Base-by-base conservation (phyloP, 1,140 invertebrate genomes). In the Trissolcus basalis region DNA sequence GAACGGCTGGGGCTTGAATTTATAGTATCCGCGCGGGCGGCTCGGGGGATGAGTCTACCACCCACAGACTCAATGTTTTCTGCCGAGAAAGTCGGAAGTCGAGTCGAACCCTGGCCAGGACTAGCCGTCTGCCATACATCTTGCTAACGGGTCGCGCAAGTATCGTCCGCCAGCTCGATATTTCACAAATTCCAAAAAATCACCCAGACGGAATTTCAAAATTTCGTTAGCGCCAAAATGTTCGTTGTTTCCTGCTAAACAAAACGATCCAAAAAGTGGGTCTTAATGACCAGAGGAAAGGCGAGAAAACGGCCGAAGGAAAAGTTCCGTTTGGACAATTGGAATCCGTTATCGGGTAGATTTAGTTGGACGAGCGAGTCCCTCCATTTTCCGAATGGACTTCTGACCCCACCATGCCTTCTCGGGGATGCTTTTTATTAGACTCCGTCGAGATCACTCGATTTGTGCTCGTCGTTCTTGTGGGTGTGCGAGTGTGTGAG, bases 351-450 rank as follows among this genome's bases (percentile, higher is more conserved):
- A 87, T 87, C 80, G 84, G 81, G 82, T 86, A 85, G 87, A 87
- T 88, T 87, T 87, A 87, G 83, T 87, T 86, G 86, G 85, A 84
- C 85, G 84, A 84, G 73, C 70, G 47, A 78, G 83, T 86, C 85
- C 86, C 84, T 87, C 85, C 85, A 87, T 88, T 88, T 88, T 87
- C 85, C 86, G 85, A 88, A 88, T 87, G 86, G 86, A 88, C 86
- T 88, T 88, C 83, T 88, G 86, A 88, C 86, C 86, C 85, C 75
- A 77, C 79, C 69, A 76, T 78, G 78, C 75, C 70, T 78, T 67
- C 80, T 78, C 80, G 77, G 79, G 81, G 84, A 85, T 87, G 85
- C 86, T 88, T 88, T 87, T 87, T 88, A 88, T 88, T 88, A 88
- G 86, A 83, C 83, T 86, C 82, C 70, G 51, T 55, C 72, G 83